Conservation (phyloP, 2,797 vertebrate genomes). For the Chaenodraco wilsoni region DNA sequence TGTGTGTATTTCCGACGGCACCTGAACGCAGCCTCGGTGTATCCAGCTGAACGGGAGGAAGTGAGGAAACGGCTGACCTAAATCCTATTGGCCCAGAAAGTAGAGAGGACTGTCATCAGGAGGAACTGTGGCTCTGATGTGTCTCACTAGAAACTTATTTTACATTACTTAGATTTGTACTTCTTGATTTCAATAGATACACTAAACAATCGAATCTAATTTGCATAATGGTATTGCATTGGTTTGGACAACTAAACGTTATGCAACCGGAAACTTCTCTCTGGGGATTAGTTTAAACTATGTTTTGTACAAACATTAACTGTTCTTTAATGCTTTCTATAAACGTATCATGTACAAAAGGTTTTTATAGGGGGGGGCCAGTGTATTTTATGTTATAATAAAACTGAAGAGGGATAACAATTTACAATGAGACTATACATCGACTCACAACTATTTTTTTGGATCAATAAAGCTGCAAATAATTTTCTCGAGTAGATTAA, state of each 20-base stretch:
- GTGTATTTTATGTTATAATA: neutral
- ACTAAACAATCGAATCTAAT: too few species aligned
- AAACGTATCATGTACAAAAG: neutral
- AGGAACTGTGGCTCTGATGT: conserved; percentile 18
- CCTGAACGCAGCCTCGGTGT: conserved; percentile 37
- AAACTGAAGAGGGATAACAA: neutral
- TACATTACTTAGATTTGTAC: too few species aligned
- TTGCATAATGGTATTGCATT: too few species aligned
- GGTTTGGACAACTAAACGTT: too few species aligned
- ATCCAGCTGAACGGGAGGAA: conserved; percentile 79
- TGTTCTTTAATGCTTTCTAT: too few species aligned
- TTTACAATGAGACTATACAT: neutral
- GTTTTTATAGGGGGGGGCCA: neutral
- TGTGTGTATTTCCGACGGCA: neutral
- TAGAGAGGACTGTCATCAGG: conserved; percentile 56
- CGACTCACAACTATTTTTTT: too few species aligned
- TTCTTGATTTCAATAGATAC: too few species aligned
- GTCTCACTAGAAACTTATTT: too few species aligned
- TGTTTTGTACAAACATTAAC: neutral
- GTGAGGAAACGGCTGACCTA: conserved; percentile 74
- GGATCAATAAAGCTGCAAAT: too few species aligned
- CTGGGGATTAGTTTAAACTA: neutral
- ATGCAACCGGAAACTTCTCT: conserved; percentile 33
- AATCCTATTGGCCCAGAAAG: conserved; percentile 59
- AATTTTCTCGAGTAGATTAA: neutral